phyloP scores from a whole-genome alignment of 2,797 vertebrate species.

The Parauchenoglanis ngamensis region DNA sequence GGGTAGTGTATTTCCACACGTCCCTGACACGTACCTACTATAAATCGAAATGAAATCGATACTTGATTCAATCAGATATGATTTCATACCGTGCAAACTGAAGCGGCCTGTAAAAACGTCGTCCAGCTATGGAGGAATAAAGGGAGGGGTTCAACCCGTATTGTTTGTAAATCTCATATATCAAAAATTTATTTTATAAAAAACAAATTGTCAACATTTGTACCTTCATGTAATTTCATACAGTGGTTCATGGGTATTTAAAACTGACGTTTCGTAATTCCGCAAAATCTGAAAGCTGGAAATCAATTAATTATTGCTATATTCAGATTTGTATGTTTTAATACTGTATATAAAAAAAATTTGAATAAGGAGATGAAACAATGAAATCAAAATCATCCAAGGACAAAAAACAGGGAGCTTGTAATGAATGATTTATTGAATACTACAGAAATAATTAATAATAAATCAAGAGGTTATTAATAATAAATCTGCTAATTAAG shows the following conservation, averaged over 20 bases:
- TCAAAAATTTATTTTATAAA: background rate
- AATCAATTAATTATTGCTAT: background rate
- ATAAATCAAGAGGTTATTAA: background rate
- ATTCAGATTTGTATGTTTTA: background rate
- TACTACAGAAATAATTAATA: slow-evolving; percentile 4
- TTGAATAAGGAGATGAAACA: background rate
- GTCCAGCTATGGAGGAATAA: background rate
- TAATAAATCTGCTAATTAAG: slow-evolving; percentile 9
- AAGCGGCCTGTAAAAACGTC: background rate
- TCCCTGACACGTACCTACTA: background rate
- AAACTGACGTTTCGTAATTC: background rate
- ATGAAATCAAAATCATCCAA: background rate
- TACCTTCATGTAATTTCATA: background rate
- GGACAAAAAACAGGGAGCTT: background rate
- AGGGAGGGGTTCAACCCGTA: background rate
- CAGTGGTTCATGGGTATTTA: background rate
- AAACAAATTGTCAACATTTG: background rate
- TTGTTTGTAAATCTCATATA: background rate
- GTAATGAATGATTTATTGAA: slow-evolving; percentile 5
- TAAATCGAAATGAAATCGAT: background rate
- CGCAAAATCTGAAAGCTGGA: background rate
- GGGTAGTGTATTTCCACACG: too few species aligned
- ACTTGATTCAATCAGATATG: background rate
- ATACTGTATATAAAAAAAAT: background rate
- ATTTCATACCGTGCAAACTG: background rate